Conservation (phyloP, 2,113 vertebrate genomes). For the Phrynosoma blainvillii region DNA sequence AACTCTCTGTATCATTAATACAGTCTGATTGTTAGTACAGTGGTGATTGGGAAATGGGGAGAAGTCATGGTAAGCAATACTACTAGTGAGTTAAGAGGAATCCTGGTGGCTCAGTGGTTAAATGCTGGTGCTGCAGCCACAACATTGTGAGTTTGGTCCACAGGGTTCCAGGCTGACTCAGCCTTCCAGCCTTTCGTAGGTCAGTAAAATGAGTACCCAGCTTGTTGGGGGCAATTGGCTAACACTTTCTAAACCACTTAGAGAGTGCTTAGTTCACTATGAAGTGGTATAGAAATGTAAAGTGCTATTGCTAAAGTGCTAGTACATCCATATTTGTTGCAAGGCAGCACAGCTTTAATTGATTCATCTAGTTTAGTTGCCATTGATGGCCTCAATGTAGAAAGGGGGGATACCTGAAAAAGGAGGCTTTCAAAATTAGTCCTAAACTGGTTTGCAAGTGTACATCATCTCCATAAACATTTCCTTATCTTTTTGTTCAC, state of each 20-base stretch:
- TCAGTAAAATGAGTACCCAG: too few relatives aligned
- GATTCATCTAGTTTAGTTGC: not conserved
- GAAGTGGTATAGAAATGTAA: too few relatives aligned
- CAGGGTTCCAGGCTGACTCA: too few relatives aligned
- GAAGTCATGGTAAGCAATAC: not conserved
- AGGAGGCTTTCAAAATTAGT: not conserved
- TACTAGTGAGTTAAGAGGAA: not conserved
- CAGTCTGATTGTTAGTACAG: too few relatives aligned
- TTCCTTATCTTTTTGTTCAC: constrained; percentile 78
- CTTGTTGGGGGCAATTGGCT: too few relatives aligned
- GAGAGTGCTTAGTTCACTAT: too few relatives aligned
- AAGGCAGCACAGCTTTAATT: not conserved
- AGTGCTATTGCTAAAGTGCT: too few relatives aligned
- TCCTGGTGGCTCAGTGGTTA: too few relatives aligned
- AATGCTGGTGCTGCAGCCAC: too few relatives aligned
- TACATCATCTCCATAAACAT: constrained; percentile 19
- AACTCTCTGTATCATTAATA: not conserved
- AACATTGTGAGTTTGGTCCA: too few relatives aligned
- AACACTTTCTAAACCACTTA: too few relatives aligned
- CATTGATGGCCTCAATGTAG: not conserved
- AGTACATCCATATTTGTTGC: not conserved
- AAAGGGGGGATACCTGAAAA: not conserved
- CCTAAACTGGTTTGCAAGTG: not conserved
- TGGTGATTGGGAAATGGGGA: not conserved
- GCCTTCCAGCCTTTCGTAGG: too few relatives aligned